phyloP scores from a whole-genome alignment of 2,888 invertebrate species.

The Notocelia uddmanniana region DNA sequence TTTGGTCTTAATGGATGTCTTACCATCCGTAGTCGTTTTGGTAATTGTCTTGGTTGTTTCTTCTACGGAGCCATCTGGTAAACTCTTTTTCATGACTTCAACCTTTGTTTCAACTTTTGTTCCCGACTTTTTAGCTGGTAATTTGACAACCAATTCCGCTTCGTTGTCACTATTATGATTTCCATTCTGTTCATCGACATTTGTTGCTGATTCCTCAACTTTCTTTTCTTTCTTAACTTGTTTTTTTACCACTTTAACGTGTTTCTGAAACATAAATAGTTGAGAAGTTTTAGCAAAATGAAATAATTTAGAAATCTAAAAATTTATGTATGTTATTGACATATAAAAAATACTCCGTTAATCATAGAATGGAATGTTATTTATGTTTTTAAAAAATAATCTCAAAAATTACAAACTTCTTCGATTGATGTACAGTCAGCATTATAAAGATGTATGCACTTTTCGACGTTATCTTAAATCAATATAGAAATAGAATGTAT shows the following conservation, averaged over 20 bases:
- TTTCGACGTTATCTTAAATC: too few species aligned
- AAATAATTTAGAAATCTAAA: background rate
- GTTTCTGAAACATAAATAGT: slow-evolving; percentile 69
- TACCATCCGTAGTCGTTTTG: slow-evolving; percentile 77
- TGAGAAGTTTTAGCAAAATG: slow-evolving; percentile 7
- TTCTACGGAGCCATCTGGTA: slow-evolving; percentile 75
- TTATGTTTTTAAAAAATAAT: background rate
- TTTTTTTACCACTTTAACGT: slow-evolving; percentile 71
- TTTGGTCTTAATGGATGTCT: slow-evolving; percentile 75
- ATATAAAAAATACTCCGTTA: background rate
- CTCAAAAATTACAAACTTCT: too few species aligned
- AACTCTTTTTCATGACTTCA: slow-evolving; percentile 71
- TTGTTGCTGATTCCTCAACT: slow-evolving; percentile 59
- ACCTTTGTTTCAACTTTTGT: slow-evolving; percentile 80
- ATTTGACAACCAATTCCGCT: slow-evolving; percentile 71
- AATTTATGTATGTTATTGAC: too few species aligned
- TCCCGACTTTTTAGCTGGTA: slow-evolving; percentile 74
- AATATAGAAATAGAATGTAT: too few species aligned
- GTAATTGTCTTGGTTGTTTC: slow-evolving; percentile 79
- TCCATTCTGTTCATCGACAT: slow-evolving; percentile 60
- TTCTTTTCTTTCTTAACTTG: slow-evolving; percentile 68
- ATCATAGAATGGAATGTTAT: background rate
- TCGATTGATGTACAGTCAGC: too few species aligned
- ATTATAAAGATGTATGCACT: too few species aligned
- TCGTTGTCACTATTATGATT: slow-evolving; percentile 73